Base-by-base conservation (phyloP, 1,140 invertebrate genomes). In the Drosophila grimshawi region DNA sequence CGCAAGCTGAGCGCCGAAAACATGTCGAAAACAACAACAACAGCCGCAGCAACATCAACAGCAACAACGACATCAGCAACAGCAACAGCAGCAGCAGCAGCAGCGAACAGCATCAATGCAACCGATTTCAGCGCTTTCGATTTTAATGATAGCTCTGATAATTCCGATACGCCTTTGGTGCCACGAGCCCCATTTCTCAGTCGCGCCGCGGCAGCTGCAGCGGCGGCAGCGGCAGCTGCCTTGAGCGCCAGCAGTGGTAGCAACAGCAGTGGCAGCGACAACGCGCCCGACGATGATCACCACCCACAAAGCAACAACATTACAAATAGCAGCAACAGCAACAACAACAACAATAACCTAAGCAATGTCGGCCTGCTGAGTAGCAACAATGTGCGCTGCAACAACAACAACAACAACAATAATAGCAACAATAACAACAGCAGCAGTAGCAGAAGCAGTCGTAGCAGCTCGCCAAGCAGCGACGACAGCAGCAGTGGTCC, bases 61-160 rank as follows among this genome's bases (percentile, higher is more conserved):
- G 8, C 59, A 43, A 10, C 61, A 11, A 6, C 30, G 3, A 2
- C 53, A 37, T 6, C 74, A 35, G 19, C 63, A 27, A n/a, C 66
- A 45, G 35, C 61, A 27, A 49, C 78, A 30, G 71, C 74, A 3
- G 70, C 79, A n/a, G 68, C 56, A 19, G 66, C 52, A 30, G 63
- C 76, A 10, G 62, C 72, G 57, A 63, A 67, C 74, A 43, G 65
- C 65, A 67, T 61, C 41, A 89, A 76, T 57, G 70, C 68, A 2
- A 65, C 86, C 65, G 91, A 92, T 63, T 92, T 92, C 33, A 92
- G 91, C 73, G 91, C 91, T 30, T 92, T 91, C 75, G 91, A 92
- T 62, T 92, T 92, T 52, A 92, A 92, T 71, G 91, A 92, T 52
- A 92, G 91, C 73, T 92, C 91, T 51, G 90, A 92, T 81, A 92